Evolutionary conservation across 2,113 vertebrate species (phyloP).

Genomic region (Tauraco erythrolophus): DNA sequence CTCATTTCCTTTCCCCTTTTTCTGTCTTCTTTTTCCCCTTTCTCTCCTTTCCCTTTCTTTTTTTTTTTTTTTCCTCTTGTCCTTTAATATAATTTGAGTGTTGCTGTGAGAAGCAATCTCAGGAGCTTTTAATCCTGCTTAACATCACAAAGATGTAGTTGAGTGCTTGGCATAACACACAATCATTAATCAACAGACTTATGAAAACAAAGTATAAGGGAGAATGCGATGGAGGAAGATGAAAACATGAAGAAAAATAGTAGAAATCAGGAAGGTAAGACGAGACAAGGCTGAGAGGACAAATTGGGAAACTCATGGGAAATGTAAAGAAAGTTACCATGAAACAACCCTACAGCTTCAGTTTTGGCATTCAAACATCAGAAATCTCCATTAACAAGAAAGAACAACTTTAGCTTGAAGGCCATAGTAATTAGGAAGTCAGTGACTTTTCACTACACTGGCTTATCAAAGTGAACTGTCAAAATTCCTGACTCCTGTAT

Average conservation of each 20-base stretch:
- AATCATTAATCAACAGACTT: not conserved
- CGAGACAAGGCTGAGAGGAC: not conserved
- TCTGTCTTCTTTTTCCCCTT: not conserved
- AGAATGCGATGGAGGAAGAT: not conserved
- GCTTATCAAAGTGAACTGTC: not conserved
- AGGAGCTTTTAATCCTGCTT: constrained; percentile 30
- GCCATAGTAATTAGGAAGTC: not conserved
- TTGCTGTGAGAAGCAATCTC: not conserved
- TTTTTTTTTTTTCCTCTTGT: not conserved
- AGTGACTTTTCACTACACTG: not conserved
- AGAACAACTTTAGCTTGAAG: not conserved
- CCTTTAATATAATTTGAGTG: constrained; percentile 18
- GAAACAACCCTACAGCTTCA: not conserved
- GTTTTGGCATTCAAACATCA: not conserved
- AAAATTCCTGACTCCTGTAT: not conserved
- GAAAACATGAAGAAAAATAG: not conserved
- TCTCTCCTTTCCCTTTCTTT: not conserved
- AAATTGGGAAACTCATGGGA: not conserved
- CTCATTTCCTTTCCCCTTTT: not conserved
- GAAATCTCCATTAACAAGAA: not conserved
- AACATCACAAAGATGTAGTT: not conserved
- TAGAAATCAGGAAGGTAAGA: not conserved
- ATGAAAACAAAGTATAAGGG: not conserved
- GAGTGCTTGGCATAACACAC: not conserved
- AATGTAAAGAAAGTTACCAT: not conserved